A percentile compares a stretch with the other conserved stretches of the same genome.
Conservation (phyloP, 2,888 invertebrate genomes). For the Mycalesis mineus region DNA sequence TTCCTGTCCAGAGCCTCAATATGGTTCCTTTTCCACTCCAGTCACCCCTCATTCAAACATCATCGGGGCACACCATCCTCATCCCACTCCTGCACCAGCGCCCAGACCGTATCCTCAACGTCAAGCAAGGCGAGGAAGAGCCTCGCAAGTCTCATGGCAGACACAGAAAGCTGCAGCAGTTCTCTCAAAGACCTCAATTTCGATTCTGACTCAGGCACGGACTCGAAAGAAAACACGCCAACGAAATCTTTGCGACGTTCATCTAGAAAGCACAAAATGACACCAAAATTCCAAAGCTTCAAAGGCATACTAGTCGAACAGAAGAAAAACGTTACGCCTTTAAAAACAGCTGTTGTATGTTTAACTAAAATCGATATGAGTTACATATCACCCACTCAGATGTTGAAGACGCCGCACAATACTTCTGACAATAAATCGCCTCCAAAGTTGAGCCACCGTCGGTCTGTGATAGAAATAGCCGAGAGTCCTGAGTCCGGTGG, state of each 20-base stretch:
- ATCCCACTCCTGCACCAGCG: conserved; percentile 64
- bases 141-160: conserved; percentile 66
- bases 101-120: conserved; percentile 62
- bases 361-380: conserved; percentile 62
- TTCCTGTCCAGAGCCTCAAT: conserved; percentile 51
- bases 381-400: conserved; percentile 59
- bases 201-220: conserved; percentile 66
- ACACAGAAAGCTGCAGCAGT: conserved; percentile 73
- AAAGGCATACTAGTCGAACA: conserved; percentile 64
- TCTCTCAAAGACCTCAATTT: conserved; percentile 72
- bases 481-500: conserved; percentile 67
- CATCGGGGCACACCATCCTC: conserved; percentile 69
- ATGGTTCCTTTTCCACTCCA: conserved; percentile 60
- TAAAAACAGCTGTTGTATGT: conserved; percentile 51
- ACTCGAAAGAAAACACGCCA: conserved; percentile 71
- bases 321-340: conserved; percentile 55
- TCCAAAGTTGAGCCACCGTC: conserved; percentile 59
- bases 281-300: conserved; percentile 60
- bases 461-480: conserved; percentile 52
- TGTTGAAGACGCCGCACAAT: conserved; percentile 67
- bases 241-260: conserved; percentile 52
- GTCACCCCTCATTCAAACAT: conserved; percentile 63
- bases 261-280: conserved; percentile 46
- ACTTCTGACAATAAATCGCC: conserved; percentile 57
- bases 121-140: conserved; percentile 69